Evolutionary conservation across 2,888 invertebrate species (phyloP), one percentile per base, ranked within the genome.

Genomic region (Ophraella communa): DNA sequence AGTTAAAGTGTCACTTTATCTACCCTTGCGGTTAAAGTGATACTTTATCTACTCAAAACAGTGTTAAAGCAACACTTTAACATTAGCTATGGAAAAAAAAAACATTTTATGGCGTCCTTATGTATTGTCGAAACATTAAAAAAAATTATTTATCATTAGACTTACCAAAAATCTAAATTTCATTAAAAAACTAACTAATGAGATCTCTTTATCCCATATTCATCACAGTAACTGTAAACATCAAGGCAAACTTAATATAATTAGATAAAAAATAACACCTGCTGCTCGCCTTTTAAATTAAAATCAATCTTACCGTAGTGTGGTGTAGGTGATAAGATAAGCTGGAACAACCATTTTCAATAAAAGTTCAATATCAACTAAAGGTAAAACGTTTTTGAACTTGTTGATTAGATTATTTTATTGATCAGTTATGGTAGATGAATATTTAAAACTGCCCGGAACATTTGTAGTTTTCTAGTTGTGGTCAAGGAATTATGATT

Each of bases 361-460:
- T 27, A 53, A 58, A 11, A 42, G 39, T 44, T 42, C 14, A 58
- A 39, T 54, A 27, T 54, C 42, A 14, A 62, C 62, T 62, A 45
- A 65, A 24, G 11, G 49, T 23, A 27, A 27, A 27, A 24, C 24
- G 27, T 51, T 51, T 49, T 14, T 27, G 20, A 23, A 49, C 62
- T 62, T 65, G 65, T 62, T 65, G 62, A 61, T 65, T 53, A 30
- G 44, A 27, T 56, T 58, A 49, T 49, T 54, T 58, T 65, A 65
- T 65, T 62, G 65, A 65, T 65, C 35, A 39, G 58, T 54, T 62
- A 58, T 56, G 30, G 47, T 39, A 30, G 39, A 53, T 64, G 14
- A 62, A 45, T 59, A 47, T 59, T 64, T 45, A 47, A 39, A 49
- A 49, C 14, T 33, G 20, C 20, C 8, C 17, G 4, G 17, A 56